Evolutionary conservation across 2,888 invertebrate species (phyloP).

Genomic region (Unio delphinus): DNA sequence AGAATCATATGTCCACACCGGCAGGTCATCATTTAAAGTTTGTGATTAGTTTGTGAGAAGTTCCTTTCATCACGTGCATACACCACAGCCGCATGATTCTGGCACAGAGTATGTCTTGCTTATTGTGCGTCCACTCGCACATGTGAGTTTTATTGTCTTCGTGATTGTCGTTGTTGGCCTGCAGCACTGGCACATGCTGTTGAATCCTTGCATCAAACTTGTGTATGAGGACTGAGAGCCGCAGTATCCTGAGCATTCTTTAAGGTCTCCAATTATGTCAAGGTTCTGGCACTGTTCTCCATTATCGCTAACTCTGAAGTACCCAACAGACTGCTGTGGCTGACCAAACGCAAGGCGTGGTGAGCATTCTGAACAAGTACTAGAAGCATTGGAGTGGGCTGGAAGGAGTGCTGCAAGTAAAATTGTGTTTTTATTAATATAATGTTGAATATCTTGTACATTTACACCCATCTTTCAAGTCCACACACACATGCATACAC

Average conservation of each 20-base stretch:
- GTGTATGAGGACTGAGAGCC: constrained; percentile 47
- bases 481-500: too few relatives aligned
- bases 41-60: too few relatives aligned
- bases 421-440: too few relatives aligned
- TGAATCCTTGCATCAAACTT: constrained; percentile 43
- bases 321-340: constrained; percentile 44
- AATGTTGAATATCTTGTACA: too few relatives aligned
- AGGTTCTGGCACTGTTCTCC: constrained; percentile 47
- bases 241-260: constrained; percentile 57
- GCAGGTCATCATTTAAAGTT: too few relatives aligned
- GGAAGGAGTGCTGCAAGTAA: constrained; percentile 1
- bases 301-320: constrained; percentile 46
- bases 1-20: too few relatives aligned
- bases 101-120: constrained; percentile 47
- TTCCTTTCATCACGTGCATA: constrained; percentile 25
- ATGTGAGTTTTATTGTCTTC: constrained; percentile 43
- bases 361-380: constrained; percentile 44
- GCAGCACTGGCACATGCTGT: constrained; percentile 55
- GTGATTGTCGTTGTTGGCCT: constrained; percentile 37
- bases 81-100: constrained; percentile 48
- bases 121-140: constrained; percentile 49
- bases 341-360: constrained; percentile 47
- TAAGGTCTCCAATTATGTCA: constrained; percentile 47
- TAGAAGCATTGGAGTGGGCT: constrained; percentile 15
- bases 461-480: too few relatives aligned